A percentile compares a stretch with the other conserved stretches of the same genome.
Evolutionary conservation across 2,113 vertebrate species (phyloP).

Genomic region (Chroicocephalus ridibundus): DNA sequence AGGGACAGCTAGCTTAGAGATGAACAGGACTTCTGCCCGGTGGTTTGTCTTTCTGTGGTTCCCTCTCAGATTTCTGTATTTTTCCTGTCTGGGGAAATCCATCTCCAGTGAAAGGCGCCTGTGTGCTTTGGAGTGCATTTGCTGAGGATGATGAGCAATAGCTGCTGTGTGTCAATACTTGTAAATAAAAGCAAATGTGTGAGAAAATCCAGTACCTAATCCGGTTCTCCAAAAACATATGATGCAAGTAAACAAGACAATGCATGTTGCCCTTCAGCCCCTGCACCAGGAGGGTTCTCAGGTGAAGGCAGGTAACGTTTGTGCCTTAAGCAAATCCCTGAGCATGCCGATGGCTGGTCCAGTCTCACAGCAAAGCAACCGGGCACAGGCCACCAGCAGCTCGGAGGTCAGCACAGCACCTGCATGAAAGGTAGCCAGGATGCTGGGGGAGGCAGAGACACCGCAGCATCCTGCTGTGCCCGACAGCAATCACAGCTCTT

Average conservation of each 20-base stretch:
- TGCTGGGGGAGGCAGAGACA: background rate
- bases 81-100: background rate
- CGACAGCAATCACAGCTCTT: background rate
- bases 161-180: background rate
- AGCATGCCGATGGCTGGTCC: fast-evolving
- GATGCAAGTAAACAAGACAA: background rate
- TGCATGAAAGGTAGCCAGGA: background rate
- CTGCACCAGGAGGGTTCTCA: background rate
- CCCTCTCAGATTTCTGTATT: background rate
- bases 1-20: background rate
- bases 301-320: background rate
- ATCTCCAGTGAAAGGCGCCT: background rate
- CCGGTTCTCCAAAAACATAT: background rate
- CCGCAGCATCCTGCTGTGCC: background rate
- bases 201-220: background rate
- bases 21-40: background rate
- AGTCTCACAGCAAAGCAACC: background rate
- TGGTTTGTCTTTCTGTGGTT: background rate
- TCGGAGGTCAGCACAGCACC: background rate
- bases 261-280: background rate
- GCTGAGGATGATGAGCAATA: background rate
- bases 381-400: background rate
- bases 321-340: background rate
- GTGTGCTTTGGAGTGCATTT: background rate
- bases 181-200: background rate